Conservation (phyloP, 2,888 invertebrate species). For the Rotaria sp. region DNA sequence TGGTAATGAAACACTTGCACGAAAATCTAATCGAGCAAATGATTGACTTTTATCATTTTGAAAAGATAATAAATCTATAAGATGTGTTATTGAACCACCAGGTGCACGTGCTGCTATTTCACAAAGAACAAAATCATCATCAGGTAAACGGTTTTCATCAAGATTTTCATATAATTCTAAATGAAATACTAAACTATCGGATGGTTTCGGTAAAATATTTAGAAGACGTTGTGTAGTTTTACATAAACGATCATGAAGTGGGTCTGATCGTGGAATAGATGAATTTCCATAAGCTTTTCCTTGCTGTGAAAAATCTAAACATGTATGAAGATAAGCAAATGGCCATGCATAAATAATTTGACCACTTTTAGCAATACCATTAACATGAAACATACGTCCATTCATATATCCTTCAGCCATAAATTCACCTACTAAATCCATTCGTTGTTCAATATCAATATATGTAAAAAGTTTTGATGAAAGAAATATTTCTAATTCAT, state of each 20-base stretch:
- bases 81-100: background rate
- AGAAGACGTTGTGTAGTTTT: background rate
- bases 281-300: background rate
- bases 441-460: background rate
- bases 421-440: background rate
- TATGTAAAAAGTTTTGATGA: background rate
- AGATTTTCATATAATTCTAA: slow-evolving; percentile 7
- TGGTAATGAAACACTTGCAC: background rate
- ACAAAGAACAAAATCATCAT: background rate
- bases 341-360: background rate
- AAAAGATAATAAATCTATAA: background rate
- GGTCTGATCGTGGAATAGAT: background rate
- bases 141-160: background rate
- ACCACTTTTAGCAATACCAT: background rate
- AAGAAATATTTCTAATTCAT: background rate
- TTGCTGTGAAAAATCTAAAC: background rate
- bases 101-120: slow-evolving; percentile 1
- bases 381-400: background rate
- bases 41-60: background rate
- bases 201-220: background rate
- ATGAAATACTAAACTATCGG: background rate
- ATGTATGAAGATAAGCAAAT: background rate
- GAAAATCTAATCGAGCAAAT: background rate
- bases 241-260: background rate
- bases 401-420: background rate